Percentiles rank a stretch among this genome's conserved stretches.
Evolutionary conservation across 2,888 invertebrate species (phyloP).

Genomic region (Cenopis cana): DNA sequence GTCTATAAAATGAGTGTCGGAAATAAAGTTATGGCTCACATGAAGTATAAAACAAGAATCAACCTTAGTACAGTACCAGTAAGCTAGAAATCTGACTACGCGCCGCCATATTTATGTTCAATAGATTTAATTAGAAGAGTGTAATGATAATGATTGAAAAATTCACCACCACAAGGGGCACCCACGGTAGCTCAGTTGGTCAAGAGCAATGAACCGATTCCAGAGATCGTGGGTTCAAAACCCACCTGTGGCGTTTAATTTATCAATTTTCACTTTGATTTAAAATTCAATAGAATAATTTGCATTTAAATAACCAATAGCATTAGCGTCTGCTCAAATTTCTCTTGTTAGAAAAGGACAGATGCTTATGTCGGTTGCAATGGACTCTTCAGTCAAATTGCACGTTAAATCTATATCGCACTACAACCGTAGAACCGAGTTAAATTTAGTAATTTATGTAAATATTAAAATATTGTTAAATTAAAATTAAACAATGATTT

Average conservation of each 20-base stretch:
- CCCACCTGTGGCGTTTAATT: too few species aligned
- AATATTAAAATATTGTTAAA: conserved; percentile 72
- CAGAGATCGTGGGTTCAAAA: too few species aligned
- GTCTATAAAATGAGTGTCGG: background rate
- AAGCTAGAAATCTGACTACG: background rate
- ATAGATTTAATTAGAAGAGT: too few species aligned
- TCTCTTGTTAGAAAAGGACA: conserved; percentile 8
- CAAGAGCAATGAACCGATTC: too few species aligned
- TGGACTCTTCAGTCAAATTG: conserved; percentile 1
- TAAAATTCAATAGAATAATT: conserved; percentile 43
- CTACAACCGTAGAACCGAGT: conserved; percentile 47
- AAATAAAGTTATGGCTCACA: background rate
- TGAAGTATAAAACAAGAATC: background rate
- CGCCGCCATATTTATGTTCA: background rate
- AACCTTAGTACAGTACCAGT: background rate
- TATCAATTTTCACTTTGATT: too few species aligned
- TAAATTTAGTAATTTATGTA: conserved; percentile 73
- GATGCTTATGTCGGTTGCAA: conserved; percentile 3
- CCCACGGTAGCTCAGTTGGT: too few species aligned
- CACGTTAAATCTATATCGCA: conserved; percentile 1
- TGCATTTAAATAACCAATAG: conserved; percentile 46
- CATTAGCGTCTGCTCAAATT: conserved; percentile 8
- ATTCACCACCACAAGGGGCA: too few species aligned
- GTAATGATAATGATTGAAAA: too few species aligned
- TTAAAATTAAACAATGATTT: conserved; percentile 77